phyloP scores from a whole-genome alignment of 1,140 invertebrate genomes.

The Aradophagus sp. region DNA sequence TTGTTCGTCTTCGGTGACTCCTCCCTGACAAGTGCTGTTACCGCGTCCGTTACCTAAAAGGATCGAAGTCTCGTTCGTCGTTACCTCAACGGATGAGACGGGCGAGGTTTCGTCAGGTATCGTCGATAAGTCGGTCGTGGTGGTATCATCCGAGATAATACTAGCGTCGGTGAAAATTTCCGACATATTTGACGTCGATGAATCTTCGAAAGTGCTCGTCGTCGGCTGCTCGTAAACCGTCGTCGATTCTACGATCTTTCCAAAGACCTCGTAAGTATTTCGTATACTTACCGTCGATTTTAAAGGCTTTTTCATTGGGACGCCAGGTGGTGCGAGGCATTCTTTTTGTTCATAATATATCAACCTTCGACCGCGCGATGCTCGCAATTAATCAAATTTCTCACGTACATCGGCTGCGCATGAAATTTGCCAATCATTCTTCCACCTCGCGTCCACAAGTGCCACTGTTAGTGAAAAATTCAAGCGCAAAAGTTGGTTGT shows the following conservation, averaged over 20 bases:
- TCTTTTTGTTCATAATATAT: constrained; percentile 1
- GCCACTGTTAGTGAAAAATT: too few relatives aligned
- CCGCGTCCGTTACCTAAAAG: constrained; percentile 47
- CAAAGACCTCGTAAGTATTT: constrained; percentile 37
- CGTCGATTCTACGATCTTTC: constrained; percentile 47
- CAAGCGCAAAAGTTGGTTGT: too few relatives aligned
- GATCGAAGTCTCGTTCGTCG: constrained; percentile 38
- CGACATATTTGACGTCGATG: constrained; percentile 53
- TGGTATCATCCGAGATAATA: constrained; percentile 48
- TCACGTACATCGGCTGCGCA: too few relatives aligned
- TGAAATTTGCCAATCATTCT: too few relatives aligned
- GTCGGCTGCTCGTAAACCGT: constrained; percentile 47
- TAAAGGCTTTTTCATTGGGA: constrained; percentile 18
- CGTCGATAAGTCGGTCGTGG: constrained; percentile 51
- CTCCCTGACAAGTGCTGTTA: constrained; percentile 38
- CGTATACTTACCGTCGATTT: constrained; percentile 7
- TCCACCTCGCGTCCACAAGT: too few relatives aligned
- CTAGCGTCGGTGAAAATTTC: constrained; percentile 36
- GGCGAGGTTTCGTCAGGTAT: constrained; percentile 47
- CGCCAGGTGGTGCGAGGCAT: constrained; percentile 10
- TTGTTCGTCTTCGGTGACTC: constrained; percentile 28
- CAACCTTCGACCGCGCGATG: too few relatives aligned
- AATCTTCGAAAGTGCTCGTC: constrained; percentile 47
- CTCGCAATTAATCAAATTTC: too few relatives aligned
- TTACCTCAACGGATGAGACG: constrained; percentile 27